Base-by-base conservation (phyloP, 2,888 invertebrate species). In the Yponomeuta sedellus region DNA sequence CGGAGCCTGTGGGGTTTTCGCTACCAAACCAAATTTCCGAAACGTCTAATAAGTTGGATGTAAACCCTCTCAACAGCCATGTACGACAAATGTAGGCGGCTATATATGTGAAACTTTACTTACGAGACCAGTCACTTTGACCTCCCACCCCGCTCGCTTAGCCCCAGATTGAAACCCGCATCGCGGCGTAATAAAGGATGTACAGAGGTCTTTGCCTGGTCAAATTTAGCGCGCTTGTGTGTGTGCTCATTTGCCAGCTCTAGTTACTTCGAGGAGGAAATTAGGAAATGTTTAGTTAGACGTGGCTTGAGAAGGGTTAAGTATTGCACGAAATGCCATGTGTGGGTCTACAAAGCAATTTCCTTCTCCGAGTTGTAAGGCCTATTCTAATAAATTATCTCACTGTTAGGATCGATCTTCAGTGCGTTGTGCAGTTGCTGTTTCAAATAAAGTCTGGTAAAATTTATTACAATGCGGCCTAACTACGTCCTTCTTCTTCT, bases 31-130 rank as follows among this genome's bases (percentile, higher is more conserved):
- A 86, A 88, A 89, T 89, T 89, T 89, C 88, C 88, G 87, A 88
- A 89, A 88, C 83, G 88, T 90, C 88, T 90, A 90, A 90, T 90
- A 89, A 90, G 88, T 89, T 88, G 88, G 86, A 86, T 89, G 88
- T 87, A 86, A 88, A 88, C 76, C 76, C 59, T 62, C 67, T 81
- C 83, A 78, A 80, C 85, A 86, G 83, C 83, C 79, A 80, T 57
- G 67, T 58, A 58, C 67, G 59, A 77, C 80, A 78, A 81, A 79
- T 81, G 12, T 16, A 52, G 16, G 16, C 16, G 1, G 82, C 81
- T 83, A 84, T 83, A 81, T 86, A 85, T 82, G 79, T 80, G 85
- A 19, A 64, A 64, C 52, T 34, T 34, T 34, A 34, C 34, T 64
- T 52, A 82, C 82, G 79, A 77, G 71, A 75, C 86, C 86, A 83